phyloP scores from a whole-genome alignment of 2,113 vertebrate genomes.

The Gorsachius goisagi region DNA sequence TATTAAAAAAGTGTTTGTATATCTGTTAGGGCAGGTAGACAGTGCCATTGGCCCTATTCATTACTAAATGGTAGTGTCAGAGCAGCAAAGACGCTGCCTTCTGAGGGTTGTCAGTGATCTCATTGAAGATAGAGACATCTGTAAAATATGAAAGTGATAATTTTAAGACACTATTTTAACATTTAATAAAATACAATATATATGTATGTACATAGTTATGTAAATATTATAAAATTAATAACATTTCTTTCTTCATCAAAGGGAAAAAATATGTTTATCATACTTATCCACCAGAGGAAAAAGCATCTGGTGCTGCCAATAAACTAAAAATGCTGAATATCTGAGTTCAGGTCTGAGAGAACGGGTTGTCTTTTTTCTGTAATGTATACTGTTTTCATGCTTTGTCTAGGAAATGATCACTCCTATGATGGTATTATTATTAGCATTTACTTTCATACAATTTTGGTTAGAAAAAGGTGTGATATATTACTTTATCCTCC shows the following conservation, averaged over 20 bases:
- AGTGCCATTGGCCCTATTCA: neutral
- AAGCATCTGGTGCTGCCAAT: neutral
- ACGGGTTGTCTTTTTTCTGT: neutral
- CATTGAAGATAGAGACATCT: neutral
- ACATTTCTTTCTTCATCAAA: neutral
- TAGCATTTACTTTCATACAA: neutral
- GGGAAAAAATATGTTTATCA: accelerated
- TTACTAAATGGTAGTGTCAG: neutral
- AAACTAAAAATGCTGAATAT: neutral
- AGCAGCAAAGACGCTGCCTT: neutral
- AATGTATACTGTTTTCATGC: neutral
- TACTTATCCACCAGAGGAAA: neutral
- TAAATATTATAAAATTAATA: neutral
- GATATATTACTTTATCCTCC: neutral
- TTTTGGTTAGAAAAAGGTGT: neutral
- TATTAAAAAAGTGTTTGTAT: neutral
- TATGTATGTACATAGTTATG: neutral
- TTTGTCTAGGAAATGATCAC: neutral
- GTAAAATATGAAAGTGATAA: neutral
- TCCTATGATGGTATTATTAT: neutral
- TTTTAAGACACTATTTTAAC: neutral
- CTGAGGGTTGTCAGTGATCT: neutral
- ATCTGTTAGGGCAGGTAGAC: neutral
- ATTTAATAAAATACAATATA: neutral
- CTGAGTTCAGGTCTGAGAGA: neutral